Conservation (phyloP, 1,140 invertebrate genomes). For the Galendromus occidentalis region DNA sequence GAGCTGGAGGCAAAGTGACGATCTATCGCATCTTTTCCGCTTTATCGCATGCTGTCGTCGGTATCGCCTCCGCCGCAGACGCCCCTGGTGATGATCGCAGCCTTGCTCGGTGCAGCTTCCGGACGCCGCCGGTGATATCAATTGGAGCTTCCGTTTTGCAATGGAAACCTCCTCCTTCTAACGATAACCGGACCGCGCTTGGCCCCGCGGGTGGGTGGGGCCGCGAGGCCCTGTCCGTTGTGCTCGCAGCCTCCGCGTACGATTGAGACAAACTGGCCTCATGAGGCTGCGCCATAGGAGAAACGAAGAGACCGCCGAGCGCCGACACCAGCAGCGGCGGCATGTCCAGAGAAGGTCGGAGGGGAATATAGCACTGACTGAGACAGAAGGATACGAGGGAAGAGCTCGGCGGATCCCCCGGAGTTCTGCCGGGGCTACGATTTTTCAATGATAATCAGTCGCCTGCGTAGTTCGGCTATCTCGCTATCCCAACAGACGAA, state of each 20-base stretch:
- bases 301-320: too few relatives aligned
- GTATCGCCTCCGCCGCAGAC: too few relatives aligned
- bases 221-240: background rate
- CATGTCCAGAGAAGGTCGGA: too few relatives aligned
- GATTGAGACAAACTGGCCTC: constrained; percentile 9
- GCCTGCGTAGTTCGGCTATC: background rate
- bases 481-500: background rate
- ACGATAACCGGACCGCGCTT: background rate
- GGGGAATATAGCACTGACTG: too few relatives aligned
- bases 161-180: background rate
- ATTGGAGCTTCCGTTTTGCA: constrained; percentile 1
- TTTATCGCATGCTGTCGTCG: too few relatives aligned
- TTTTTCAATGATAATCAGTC: constrained; percentile 10
- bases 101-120: too few relatives aligned
- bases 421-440: background rate
- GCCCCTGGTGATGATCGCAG: too few relatives aligned
- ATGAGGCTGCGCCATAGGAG: background rate
- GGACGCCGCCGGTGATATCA: background rate
- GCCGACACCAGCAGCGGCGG: too few relatives aligned
- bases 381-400: too few relatives aligned
- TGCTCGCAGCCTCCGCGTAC: background rate
- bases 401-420: too few relatives aligned
- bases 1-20: too few relatives aligned
- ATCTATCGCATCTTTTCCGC: too few relatives aligned
- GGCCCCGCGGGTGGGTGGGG: background rate